Base-by-base conservation (phyloP, 2,113 vertebrate species). In the Tyrannus savana region DNA sequence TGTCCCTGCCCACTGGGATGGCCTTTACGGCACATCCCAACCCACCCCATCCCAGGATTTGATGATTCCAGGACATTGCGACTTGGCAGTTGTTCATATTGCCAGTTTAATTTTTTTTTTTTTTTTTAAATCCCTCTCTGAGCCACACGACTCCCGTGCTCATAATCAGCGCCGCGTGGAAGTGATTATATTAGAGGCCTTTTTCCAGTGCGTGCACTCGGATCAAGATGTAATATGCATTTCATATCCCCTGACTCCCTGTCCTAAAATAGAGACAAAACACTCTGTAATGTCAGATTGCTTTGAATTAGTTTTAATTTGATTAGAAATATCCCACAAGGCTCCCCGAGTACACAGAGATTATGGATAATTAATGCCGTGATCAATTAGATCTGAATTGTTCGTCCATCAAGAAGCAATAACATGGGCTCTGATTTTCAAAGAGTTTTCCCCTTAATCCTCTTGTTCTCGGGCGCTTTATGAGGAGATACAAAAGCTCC, bases 381-480 rank as follows among this genome's bases (percentile, higher is more conserved):
- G 96, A 98, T 97, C 97, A 96, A 96, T 97, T 96, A 95, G 90
- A 96, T 95, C 91, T 93, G 90, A 95, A 96, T 95, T 97, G 94
- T 97, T 96, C 85, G 94, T 74, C 95, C 94, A 89, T 97, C 95
- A 82, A 94, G 84, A 92, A 95, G 68, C 87, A 82, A 82, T 97
- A 97, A 95, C 89, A 93, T 44, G 84, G 96, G 92, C 93, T 96
- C 74, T 95, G 97, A 86, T 96, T 97, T 97, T 91, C 91, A 25
- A 94, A 96, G 96, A 93, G 39, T 64, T 95, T 96, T 67, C 39
- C 64, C 56, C 66, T 66, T 92, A 95, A 96, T 97, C 94, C 88
- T 97, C 92, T 94, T 92, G 91, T 92, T 88, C 58, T 73, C 22
- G 7, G 16, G 33, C 77, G 89, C 80, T 67, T 97, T 76, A 58